Evolutionary conservation across 1,140 invertebrate species (phyloP).

Genomic region (Cotesia chilonis): DNA sequence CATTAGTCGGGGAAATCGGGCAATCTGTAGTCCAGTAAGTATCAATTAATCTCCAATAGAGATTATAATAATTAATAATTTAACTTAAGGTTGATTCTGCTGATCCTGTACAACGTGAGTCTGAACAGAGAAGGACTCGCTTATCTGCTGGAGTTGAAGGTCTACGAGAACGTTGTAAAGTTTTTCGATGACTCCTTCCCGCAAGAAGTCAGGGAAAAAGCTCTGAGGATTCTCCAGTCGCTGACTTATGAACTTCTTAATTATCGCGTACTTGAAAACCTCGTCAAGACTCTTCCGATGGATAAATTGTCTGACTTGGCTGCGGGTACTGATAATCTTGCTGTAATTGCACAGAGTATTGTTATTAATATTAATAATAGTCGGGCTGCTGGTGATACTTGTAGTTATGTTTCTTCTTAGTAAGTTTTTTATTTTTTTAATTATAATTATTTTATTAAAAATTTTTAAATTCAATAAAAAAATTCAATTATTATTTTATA

Average conservation of each 20-base stretch:
- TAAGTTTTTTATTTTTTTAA: not conserved
- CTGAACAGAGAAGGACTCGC: slow-evolving; percentile 53
- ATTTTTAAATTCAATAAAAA: too few species aligned
- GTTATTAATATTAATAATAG: slow-evolving; percentile 18
- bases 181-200: slow-evolving; percentile 44
- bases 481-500: too few species aligned
- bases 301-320: slow-evolving; percentile 46
- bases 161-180: slow-evolving; percentile 44
- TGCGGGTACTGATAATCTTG: slow-evolving; percentile 9
- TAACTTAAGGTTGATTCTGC: slow-evolving; percentile 41
- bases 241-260: slow-evolving; percentile 53
- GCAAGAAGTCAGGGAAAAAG: slow-evolving; percentile 48
- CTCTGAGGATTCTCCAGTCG: slow-evolving; percentile 54
- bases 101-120: slow-evolving; percentile 60
- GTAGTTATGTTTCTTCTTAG: not conserved
- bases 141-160: slow-evolving; percentile 49
- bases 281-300: slow-evolving; percentile 46
- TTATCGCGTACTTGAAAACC: slow-evolving; percentile 20
- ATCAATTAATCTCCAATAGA: too few species aligned
- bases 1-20: slow-evolving; percentile 49
- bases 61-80: too few species aligned
- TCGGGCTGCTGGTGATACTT: not conserved
- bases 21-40: slow-evolving; percentile 44
- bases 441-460: not conserved
- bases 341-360: slow-evolving; percentile 2